Evolutionary conservation across 2,888 invertebrate genomes (phyloP), one percentile per base, ranked within the genome.

Genomic region (Belgica antarctica): DNA sequence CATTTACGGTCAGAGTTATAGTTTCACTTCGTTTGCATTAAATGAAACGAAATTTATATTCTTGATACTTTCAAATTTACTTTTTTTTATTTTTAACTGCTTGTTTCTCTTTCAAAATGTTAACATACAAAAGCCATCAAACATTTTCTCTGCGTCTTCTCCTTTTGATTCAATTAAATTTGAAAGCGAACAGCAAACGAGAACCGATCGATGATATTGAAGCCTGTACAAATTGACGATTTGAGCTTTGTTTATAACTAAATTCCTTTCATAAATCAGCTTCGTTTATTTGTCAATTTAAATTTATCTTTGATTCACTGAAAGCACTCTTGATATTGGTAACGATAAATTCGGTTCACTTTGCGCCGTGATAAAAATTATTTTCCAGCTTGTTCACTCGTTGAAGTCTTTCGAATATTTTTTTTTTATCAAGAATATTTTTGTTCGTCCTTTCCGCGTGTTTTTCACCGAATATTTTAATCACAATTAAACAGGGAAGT

Each of bases 1-100:
- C 68, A 47, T 68, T 57, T 68, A 68, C 57, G 68, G 68, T 68
- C 68, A 68, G 68, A 41, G 68, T 68, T 68, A 68, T 68, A 68
- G 68, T 68, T 68, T 68, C 68, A 68, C 68, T 68, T 68, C 68
- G 68, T 68, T 68, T 68, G 68, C 68, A 68, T 68, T 68, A 68
- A 68, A 68, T 68, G 68, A 68, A 68, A 68, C 57, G 68, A 68
- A 68, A 68, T 68, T 68, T 68, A 68, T 68, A 68, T 68, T 68
- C 68, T 68, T 68, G 68, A 68, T 68, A 57, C 57, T n/a, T 57
- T 68, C 57, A 68, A 68, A 68, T 68, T 68, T 68, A 68, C 57
- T 68, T 17, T 41, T 24, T 19, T 22, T 59, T 22, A 5, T 28
- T 17, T 31, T 68, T 57, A 31, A 57, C 68, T 68, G 52, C 57